Evolutionary conservation across 2,888 invertebrate species (phyloP).

Genomic region (Loripinus fragilis): DNA sequence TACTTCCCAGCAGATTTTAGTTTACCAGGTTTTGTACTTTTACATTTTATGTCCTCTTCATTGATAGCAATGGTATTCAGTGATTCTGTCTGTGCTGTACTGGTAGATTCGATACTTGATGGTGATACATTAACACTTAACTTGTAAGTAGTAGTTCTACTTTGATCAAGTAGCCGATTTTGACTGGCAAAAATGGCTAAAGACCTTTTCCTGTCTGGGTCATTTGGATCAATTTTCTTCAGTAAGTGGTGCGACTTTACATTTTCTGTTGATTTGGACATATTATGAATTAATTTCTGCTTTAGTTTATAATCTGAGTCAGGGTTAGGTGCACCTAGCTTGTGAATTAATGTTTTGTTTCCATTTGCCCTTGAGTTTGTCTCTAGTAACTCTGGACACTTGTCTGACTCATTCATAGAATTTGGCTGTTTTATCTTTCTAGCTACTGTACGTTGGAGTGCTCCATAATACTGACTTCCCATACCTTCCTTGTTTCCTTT

Average conservation of each 20-base stretch:
- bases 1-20: too few relatives aligned
- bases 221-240: neutral
- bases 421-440: neutral
- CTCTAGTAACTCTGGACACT: too few relatives aligned
- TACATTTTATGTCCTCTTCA: too few relatives aligned
- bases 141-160: neutral
- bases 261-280: neutral
- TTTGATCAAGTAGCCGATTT: neutral
- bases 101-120: too few relatives aligned
- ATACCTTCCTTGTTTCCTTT: neutral
- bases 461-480: neutral
- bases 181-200: neutral
- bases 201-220: neutral
- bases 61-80: too few relatives aligned
- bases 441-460: neutral
- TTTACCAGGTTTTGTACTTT: too few relatives aligned
- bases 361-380: too few relatives aligned
- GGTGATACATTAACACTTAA: neutral
- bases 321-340: too few relatives aligned
- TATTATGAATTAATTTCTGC: neutral
- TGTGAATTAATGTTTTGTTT: too few relatives aligned
- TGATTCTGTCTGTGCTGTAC: too few relatives aligned
- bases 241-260: neutral
- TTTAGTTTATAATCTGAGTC: constrained; percentile 5
- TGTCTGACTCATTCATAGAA: too few relatives aligned